Base-by-base conservation (phyloP, 2,888 invertebrate genomes). In the Phymatocera aterrima region DNA sequence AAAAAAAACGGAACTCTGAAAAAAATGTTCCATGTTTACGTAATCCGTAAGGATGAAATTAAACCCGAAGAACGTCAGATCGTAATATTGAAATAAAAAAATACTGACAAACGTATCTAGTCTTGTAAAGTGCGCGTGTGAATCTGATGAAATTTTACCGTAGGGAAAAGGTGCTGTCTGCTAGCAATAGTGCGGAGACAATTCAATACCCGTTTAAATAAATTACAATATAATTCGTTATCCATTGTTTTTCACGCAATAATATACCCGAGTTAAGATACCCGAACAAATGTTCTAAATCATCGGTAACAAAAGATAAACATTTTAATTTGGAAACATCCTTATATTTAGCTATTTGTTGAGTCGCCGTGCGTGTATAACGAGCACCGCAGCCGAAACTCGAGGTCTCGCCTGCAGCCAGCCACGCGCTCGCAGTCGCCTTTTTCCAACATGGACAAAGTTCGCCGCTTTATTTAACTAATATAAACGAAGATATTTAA, bases 21-120 rank as follows among this genome's bases (percentile, higher is more conserved):
- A n/a, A n/a, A 87, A 86, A 88, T 88, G 89, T 82, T 70, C 82
- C 83, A 85, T 85, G 85, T 87, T 89, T 88, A 89, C 88, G 88
- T 89, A 89, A 89, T 86, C 80, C 81, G 84, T 82, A 83, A 83
- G 82, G 83, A 82, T 83, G 81, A 81, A 81, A 83, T 79, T 80
- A 64, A 77, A 72, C 43, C 78, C 80, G 82, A 80, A 81, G 21
- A 79, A 74, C 81, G 78, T 79, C 80, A 77, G 57, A 65, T 77
- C 46, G 78, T 77, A 68, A 37, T 37, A 70, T 60, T 77, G 77
- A 43, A 43, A 37, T 64, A 64, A 57, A 6, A 57, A 78, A 77
- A 77, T 79, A 80, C 65, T 78, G n/a, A 77, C 37, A 80, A 78
- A 80, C 80, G 48, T 77, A 61, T 21, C 51, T 48, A 74, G 77